Evolutionary conservation across 2,113 vertebrate genomes (phyloP), one percentile per base, ranked within the genome.

Genomic region (Oceanites oceanicus): DNA sequence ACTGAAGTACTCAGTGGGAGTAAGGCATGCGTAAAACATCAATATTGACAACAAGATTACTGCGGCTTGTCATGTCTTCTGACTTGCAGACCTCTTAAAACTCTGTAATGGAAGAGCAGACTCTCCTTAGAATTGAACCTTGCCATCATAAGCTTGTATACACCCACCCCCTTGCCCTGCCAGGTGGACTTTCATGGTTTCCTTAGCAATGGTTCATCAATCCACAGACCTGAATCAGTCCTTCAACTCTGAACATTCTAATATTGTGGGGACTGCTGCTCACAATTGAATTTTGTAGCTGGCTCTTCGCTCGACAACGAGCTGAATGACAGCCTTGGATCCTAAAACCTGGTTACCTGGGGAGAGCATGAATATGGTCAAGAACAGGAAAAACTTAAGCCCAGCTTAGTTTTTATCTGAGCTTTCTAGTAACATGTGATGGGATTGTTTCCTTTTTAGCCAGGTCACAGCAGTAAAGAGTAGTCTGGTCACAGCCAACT

Each of bases 11-110:
- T 88, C 52, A 4, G 72, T 67, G 79, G 88, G 88, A 86, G 78
- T 50, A 92, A 96, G 85, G 88, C 92, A 88, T 66, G 90, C 4
- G 5, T 92, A 61, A 96, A 95, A 49, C 89, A 89, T 94, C 70
- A 65, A 15, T 78, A 95, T 87, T 91, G 96, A 95, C 95, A 95
- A 50, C 6, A 32, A 94, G 91, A 92, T 91, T 90, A 61, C 86
- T 68, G 89, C 52, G 80, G 44, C 76, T 94, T 91, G 73, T 91
- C 29, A 2, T 44, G 63, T 90, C 65, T 95, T 84, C 89, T 91
- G 91, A 89, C 86, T 92, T 68, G 76, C 80, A 59, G 66, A 76
- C 52, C 80, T 89, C 89, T 95, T 86, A 80, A 73, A 70, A 63
- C 63, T 94, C 79, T 27, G 59, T 59, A 70, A 74, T 50, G 27